phyloP scores from a whole-genome alignment of 35 echinoderm and acorn worm genomes.

The Stichopus chloronotus region DNA sequence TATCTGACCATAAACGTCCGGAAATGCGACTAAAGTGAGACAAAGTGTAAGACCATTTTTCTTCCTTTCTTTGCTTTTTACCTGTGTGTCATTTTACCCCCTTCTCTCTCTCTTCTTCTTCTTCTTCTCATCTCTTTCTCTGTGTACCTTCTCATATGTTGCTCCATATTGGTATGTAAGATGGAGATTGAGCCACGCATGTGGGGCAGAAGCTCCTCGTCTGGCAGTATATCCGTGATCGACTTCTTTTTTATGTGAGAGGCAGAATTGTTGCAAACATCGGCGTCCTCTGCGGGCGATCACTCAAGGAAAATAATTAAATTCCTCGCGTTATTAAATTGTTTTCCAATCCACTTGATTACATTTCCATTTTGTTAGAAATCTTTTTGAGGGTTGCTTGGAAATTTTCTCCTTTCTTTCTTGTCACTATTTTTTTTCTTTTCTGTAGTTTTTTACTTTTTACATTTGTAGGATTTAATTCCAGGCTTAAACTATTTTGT shows the following conservation, averaged over 20 bases:
- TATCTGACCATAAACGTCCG: too few species aligned
- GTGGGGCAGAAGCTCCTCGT: background rate
- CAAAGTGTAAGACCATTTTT: too few species aligned
- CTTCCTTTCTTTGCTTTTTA: too few species aligned
- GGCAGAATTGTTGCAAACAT: background rate
- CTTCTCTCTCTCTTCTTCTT: too few species aligned
- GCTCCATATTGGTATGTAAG: too few species aligned
- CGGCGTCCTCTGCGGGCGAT: slow-evolving; percentile 1
- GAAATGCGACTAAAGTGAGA: too few species aligned
- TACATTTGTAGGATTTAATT: background rate
- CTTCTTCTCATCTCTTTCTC: too few species aligned
- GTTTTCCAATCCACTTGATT: slow-evolving; percentile 51
- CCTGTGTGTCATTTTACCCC: too few species aligned
- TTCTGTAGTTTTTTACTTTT: background rate
- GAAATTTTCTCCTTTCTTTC: background rate
- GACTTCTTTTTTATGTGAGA: background rate
- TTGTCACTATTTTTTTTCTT: background rate
- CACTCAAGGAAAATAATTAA: slow-evolving; percentile 42
- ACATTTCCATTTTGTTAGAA: slow-evolving; percentile 29
- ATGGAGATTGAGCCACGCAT: too few species aligned
- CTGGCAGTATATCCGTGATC: background rate
- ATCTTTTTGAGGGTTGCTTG: background rate
- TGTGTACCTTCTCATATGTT: too few species aligned
- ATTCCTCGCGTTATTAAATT: slow-evolving; percentile 50
- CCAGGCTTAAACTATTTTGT: background rate